phyloP scores from a whole-genome alignment of 2,888 invertebrate species.

The Peribatodes rhomboidaria region DNA sequence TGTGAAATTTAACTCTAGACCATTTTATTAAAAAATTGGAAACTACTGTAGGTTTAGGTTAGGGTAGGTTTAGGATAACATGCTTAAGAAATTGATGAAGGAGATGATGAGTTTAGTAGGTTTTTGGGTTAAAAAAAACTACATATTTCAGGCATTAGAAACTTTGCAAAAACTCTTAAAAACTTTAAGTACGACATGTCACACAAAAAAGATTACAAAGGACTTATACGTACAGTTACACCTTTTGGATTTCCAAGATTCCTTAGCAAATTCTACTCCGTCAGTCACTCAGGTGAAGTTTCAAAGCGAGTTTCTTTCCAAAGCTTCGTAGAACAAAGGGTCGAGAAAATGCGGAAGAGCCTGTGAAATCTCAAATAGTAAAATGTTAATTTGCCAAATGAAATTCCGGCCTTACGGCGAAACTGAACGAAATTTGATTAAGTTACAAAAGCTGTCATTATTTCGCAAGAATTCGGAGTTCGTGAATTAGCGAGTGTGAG shows the following conservation, averaged over 20 bases:
- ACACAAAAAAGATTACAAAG: not conserved
- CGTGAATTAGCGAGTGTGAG: slow-evolving; percentile 49
- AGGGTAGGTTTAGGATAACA: no score
- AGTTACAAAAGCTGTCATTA: slow-evolving; percentile 77
- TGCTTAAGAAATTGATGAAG: no score
- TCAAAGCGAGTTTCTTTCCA: slow-evolving; percentile 35
- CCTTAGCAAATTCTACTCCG: slow-evolving; percentile 9
- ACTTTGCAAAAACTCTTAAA: no score
- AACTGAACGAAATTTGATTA: slow-evolving; percentile 82
- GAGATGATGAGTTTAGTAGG: no score
- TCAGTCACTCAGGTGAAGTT: slow-evolving; percentile 28
- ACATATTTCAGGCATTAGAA: no score
- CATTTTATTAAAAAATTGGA: no score
- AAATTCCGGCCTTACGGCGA: slow-evolving; percentile 64
- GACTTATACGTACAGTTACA: not conserved
- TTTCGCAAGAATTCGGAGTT: slow-evolving; percentile 59
- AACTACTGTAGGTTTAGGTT: no score
- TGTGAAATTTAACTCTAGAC: no score
- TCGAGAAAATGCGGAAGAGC: slow-evolving; percentile 60
- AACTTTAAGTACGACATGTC: not conserved
- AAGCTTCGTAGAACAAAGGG: slow-evolving; percentile 11
- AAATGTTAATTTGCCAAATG: slow-evolving; percentile 80
- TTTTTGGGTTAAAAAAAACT: no score
- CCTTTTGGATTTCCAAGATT: not conserved
- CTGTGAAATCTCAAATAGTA: slow-evolving; percentile 75